Conservation (phyloP, 2,797 vertebrate genomes). For the Clarias pachynema region DNA sequence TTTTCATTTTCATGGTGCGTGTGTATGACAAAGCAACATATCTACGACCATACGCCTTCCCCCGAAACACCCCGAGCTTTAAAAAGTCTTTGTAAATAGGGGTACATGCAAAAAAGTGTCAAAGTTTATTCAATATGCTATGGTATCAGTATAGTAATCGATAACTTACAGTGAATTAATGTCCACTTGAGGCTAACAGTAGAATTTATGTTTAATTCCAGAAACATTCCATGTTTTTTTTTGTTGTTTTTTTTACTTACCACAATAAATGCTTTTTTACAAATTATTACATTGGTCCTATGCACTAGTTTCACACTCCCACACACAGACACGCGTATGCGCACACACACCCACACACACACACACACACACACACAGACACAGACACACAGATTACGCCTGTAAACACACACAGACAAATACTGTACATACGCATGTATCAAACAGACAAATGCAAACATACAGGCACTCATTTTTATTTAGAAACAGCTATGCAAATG, state of each 20-base stretch:
- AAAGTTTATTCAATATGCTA: constrained; percentile 30
- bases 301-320: constrained; percentile 28
- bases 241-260: constrained; percentile 53
- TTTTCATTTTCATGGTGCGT: constrained; percentile 58
- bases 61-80: constrained; percentile 57
- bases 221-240: constrained; percentile 57
- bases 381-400: constrained; percentile 41
- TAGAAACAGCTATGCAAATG: constrained; percentile 71
- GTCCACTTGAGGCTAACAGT: constrained; percentile 35
- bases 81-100: constrained; percentile 59
- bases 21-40: constrained; percentile 60
- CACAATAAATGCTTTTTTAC: constrained; percentile 67
- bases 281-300: constrained; percentile 67
- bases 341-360: constrained; percentile 47
- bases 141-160: constrained; percentile 36
- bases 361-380: constrained; percentile 54
- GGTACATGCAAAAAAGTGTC: constrained; percentile 70
- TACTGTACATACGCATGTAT: constrained; percentile 57
- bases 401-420: constrained; percentile 59
- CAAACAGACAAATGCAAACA: constrained; percentile 63
- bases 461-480: constrained; percentile 65
- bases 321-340: constrained; percentile 55
- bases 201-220: constrained; percentile 34
- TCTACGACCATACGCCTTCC: constrained; percentile 63
- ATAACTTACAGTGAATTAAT: constrained; percentile 36